Conservation (phyloP, 2,797 vertebrate species). For the Tenualosa ilisha region DNA sequence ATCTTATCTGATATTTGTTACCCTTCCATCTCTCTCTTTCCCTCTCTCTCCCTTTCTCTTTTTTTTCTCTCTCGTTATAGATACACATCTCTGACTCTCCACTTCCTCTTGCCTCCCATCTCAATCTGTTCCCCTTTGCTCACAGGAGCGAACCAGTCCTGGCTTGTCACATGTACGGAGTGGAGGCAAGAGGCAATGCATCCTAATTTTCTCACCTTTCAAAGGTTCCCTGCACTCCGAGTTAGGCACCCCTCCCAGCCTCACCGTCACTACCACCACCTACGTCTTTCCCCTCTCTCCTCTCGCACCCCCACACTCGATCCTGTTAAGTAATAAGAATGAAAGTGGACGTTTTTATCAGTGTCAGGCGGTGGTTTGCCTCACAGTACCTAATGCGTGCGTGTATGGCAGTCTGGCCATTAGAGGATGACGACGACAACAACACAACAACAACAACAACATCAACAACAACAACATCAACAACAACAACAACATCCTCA, state of each 20-base stretch:
- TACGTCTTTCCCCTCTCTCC: not conserved
- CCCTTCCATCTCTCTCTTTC: constrained; percentile 19
- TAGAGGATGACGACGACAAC: not conserved
- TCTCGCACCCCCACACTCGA: not conserved
- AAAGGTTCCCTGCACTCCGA: not conserved
- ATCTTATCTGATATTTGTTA: constrained; percentile 50
- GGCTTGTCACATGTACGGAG: constrained; percentile 1
- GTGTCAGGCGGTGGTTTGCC: not conserved
- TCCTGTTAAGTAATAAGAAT: not conserved
- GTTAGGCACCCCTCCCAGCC: not conserved
- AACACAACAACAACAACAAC: not conserved
- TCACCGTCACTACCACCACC: not conserved
- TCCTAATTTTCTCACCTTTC: constrained; percentile 33
- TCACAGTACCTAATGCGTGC: not conserved
- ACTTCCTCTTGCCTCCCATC: not conserved
- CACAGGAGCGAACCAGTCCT: not conserved
- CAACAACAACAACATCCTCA: not conserved
- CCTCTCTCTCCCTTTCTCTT: not conserved
- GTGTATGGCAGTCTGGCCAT: not conserved
- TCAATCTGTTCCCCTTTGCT: constrained; percentile 13
- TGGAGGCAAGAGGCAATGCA: constrained; percentile 24
- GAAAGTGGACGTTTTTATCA: not conserved
- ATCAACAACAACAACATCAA: not conserved
- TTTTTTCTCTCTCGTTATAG: not conserved
- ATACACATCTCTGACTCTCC: not conserved